Evolutionary conservation across 2,888 invertebrate genomes (phyloP), one percentile per base, ranked within the genome.

Genomic region (Amphipyra tragopoginis): DNA sequence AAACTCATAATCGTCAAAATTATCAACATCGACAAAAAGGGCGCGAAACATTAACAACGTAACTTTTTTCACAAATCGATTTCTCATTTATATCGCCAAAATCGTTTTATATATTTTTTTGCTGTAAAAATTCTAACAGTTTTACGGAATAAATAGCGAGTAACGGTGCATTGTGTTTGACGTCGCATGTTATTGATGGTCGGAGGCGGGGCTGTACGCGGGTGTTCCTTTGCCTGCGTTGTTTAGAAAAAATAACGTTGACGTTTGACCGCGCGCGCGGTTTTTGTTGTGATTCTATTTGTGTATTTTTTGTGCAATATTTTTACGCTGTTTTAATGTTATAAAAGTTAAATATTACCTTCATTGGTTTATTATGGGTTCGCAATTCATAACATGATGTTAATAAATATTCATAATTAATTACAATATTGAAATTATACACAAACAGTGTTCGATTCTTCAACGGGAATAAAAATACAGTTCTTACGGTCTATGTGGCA

Each of bases 101-200:
- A 65, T 60, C 58, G 47, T 65, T 72, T 62, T 45, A 63, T 45
- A 63, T 67, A 67, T 75, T 65, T 64, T 63, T 77, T 77, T 68
- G 60, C 49, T 40, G 54, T 62, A 68, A 29, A 79, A 80, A 77
- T 70, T 65, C 65, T 79, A 80, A 77, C 77, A 77, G 75, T 77
- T 77, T 77, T 77, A 77, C 50, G 75, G 74, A 77, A 77, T 77
- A 77, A 79, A 79, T 73, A 75, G 63, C 75, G 74, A 70, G 66
- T 76, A 79, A 79, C 75, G 68, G 73, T 68, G 83, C 76, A 84
- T 89, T 89, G 87, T 89, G 82, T 69, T 74, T 86, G 86, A 84
- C 85, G 75, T 79, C 72, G 73, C 72, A 60, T 75, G 76, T 86
- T 89, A 90, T 90, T 90, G 90, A 90, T 89, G 88, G 86, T 73